Evolutionary conservation across 2,797 vertebrate species (phyloP).

Genomic region (Hipposideros larvatus): DNA sequence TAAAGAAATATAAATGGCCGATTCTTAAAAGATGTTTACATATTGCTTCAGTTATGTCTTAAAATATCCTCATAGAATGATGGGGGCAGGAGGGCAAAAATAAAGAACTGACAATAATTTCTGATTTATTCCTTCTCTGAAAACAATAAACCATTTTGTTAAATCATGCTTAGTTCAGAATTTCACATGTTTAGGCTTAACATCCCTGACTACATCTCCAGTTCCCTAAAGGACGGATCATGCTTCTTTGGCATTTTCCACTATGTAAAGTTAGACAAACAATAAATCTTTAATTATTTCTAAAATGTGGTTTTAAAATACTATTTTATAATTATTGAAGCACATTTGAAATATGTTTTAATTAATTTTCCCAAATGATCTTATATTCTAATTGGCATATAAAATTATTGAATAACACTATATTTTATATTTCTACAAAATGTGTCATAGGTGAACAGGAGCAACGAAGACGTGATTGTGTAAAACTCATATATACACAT

Average conservation of each 20-base stretch:
- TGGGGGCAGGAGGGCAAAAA: not conserved
- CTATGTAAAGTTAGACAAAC: not conserved
- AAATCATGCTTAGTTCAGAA: not conserved
- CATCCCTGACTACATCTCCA: not conserved
- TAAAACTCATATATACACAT: not conserved
- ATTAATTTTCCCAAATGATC: not conserved
- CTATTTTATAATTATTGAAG: not conserved
- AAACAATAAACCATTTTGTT: not conserved
- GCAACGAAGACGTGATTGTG: not conserved
- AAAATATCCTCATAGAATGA: not conserved
- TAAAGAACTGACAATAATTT: not conserved
- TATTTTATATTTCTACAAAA: not conserved
- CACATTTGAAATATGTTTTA: not conserved
- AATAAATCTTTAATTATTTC: not conserved
- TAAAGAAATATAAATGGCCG: not conserved
- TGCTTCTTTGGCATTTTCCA: not conserved
- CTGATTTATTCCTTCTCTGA: not conserved
- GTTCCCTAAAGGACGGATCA: not conserved
- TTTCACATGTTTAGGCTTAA: not conserved
- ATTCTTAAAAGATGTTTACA: not conserved
- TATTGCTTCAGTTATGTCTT: not conserved
- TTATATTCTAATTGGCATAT: not conserved
- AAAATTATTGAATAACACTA: not conserved
- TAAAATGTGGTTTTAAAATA: not conserved
- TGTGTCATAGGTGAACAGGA: not conserved